Percentiles rank a stretch among this genome's conserved stretches.
These are phyloP conservation scores for Helicolenus hilgendorfi DNA, from an alignment of 2,797 vertebrate genomes.

Conservation along the genomic window DNA sequence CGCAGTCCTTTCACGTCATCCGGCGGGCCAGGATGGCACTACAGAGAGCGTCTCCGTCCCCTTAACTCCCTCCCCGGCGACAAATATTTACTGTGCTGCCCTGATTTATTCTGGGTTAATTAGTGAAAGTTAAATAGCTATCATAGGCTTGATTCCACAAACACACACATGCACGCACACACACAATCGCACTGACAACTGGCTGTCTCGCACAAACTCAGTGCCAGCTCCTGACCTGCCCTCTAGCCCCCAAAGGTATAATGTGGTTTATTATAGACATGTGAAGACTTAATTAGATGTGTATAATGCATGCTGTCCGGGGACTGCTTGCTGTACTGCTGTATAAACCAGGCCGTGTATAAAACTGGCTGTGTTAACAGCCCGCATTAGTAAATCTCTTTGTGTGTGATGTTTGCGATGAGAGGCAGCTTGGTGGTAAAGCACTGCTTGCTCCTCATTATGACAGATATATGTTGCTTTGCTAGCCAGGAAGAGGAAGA, in stretches of 20 bases:
- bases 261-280: slow-evolving; percentile 88
- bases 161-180: slow-evolving; percentile 25
- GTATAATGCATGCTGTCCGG: slow-evolving; percentile 85
- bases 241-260: slow-evolving; percentile 81
- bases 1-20: slow-evolving; percentile 30
- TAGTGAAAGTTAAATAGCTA: slow-evolving; percentile 87
- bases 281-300: slow-evolving; percentile 90
- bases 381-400: slow-evolving; percentile 87
- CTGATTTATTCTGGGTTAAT: slow-evolving; percentile 90
- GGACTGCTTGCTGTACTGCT: slow-evolving; percentile 73
- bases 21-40: slow-evolving; percentile 69
- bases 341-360: slow-evolving; percentile 75
- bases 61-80: slow-evolving; percentile 79
- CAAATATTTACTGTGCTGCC: slow-evolving; percentile 90
- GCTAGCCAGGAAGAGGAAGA: slow-evolving; percentile 44
- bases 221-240: slow-evolving; percentile 75
- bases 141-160: slow-evolving; percentile 64
- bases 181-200: slow-evolving; percentile 39
- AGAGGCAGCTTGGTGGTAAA: slow-evolving; percentile 76
- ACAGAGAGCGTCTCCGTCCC: slow-evolving; percentile 83
- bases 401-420: slow-evolving; percentile 78
- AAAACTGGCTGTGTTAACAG: slow-evolving; percentile 83
- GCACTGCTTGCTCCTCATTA: slow-evolving; percentile 83
- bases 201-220: slow-evolving; percentile 56
- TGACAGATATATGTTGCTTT: slow-evolving; percentile 84